phyloP scores from a whole-genome alignment of 2,888 invertebrate species.

The Acrobasis consociella region DNA sequence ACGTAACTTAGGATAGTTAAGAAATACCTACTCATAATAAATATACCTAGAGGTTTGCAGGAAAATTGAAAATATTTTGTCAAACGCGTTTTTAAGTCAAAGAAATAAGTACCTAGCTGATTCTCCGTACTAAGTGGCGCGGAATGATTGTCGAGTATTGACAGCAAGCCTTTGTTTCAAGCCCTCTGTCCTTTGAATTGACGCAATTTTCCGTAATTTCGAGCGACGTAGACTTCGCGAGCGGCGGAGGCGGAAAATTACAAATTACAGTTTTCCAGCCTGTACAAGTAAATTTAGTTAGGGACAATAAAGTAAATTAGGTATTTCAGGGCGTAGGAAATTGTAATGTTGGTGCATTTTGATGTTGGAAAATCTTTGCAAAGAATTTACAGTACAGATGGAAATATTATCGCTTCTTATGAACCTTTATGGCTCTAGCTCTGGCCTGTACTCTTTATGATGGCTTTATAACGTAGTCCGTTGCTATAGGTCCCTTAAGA shows the following conservation, averaged over 20 bases:
- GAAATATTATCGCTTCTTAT: too few species aligned
- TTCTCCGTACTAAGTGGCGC: neutral
- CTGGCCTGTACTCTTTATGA: too few species aligned
- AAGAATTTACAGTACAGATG: too few species aligned
- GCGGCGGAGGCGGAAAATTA: neutral
- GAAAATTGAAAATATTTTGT: neutral
- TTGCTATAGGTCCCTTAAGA: too few species aligned
- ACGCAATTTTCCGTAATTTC: conserved; percentile 35
- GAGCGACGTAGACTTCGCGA: neutral
- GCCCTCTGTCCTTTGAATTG: conserved; percentile 16
- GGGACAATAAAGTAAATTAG: neutral
- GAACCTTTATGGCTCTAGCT: too few species aligned
- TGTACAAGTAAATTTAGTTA: neutral
- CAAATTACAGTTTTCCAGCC: neutral
- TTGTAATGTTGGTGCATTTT: neutral
- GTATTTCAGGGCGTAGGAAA: neutral
- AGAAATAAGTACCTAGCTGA: neutral
- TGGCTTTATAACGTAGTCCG: too few species aligned
- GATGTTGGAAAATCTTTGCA: too few species aligned
- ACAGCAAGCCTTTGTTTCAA: conserved; percentile 3
- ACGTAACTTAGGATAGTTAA: too few species aligned
- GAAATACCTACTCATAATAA: too few species aligned
- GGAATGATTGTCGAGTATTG: neutral
- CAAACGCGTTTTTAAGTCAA: neutral
- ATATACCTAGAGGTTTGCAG: too few species aligned